phyloP scores from a whole-genome alignment of 2,113 vertebrate species.

The Dendropsophus ebraccatus region DNA sequence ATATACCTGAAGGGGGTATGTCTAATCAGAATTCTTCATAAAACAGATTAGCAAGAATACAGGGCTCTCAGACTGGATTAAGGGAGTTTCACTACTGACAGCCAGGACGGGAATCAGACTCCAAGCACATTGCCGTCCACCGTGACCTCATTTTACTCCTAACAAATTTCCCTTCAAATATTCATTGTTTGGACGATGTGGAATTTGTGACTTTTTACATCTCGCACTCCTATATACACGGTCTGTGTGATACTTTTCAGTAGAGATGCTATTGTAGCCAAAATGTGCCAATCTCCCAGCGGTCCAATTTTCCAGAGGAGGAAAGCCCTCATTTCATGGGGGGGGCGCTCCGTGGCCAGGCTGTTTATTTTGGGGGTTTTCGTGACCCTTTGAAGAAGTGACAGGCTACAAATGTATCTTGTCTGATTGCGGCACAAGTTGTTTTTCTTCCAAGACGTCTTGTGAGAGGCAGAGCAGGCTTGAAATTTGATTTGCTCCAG shows the following conservation, averaged over 20 bases:
- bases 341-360: background rate
- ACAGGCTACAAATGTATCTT: conserved; percentile 20
- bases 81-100: background rate
- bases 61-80: background rate
- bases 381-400: conserved; percentile 33
- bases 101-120: background rate
- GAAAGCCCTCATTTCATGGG: conserved; percentile 7
- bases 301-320: conserved; percentile 11
- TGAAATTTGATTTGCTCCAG: conserved; percentile 40
- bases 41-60: background rate
- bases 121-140: background rate
- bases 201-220: background rate
- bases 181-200: background rate
- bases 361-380: conserved; percentile 43
- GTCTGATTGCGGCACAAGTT: background rate
- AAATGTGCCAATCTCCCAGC: conserved; percentile 5
- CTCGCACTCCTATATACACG: background rate
- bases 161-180: background rate
- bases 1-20: too few species aligned
- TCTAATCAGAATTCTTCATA: too few species aligned
- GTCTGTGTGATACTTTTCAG: background rate
- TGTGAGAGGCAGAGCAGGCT: conserved; percentile 16
- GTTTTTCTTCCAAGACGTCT: conserved; percentile 39
- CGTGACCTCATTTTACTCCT: conserved; percentile 4
- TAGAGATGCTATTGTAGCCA: background rate